A percentile compares a stretch with the other conserved stretches of the same genome.
Evolutionary conservation across 2,113 vertebrate species (phyloP).

Genomic region (Dolichallabes microphthalmus): DNA sequence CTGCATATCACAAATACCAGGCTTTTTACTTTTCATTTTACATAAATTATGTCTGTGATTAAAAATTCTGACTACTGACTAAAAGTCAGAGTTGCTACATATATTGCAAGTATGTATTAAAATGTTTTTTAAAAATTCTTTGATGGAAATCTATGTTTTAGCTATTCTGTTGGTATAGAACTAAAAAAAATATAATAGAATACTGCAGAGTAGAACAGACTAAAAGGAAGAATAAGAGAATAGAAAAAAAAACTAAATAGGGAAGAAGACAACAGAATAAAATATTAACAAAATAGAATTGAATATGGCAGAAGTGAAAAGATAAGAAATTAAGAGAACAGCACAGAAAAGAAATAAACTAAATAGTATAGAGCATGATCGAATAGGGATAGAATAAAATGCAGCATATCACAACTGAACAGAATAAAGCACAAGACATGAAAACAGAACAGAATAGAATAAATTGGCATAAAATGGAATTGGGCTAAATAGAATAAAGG

Average conservation of each 20-base stretch:
- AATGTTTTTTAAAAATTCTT: neutral
- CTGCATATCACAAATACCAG: neutral
- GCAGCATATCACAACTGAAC: neutral
- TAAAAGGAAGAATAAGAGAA: neutral
- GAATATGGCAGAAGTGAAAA: neutral
- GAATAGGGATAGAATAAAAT: neutral
- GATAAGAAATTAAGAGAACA: neutral
- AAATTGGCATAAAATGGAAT: neutral
- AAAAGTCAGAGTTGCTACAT: neutral
- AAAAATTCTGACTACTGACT: neutral
- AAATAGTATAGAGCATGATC: neutral
- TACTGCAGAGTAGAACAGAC: neutral
- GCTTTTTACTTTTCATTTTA: neutral
- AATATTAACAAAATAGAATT: neutral
- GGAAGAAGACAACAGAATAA: neutral
- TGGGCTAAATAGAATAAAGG: neutral
- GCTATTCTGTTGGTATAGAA: neutral
- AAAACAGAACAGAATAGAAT: neutral
- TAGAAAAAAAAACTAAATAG: neutral
- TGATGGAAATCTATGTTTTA: neutral
- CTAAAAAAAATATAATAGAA: neutral
- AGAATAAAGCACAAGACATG: neutral
- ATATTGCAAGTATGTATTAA: neutral
- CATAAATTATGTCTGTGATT: neutral
- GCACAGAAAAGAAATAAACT: neutral